Base-by-base conservation (phyloP, 2,113 vertebrate genomes). In the Willisornis vidua region DNA sequence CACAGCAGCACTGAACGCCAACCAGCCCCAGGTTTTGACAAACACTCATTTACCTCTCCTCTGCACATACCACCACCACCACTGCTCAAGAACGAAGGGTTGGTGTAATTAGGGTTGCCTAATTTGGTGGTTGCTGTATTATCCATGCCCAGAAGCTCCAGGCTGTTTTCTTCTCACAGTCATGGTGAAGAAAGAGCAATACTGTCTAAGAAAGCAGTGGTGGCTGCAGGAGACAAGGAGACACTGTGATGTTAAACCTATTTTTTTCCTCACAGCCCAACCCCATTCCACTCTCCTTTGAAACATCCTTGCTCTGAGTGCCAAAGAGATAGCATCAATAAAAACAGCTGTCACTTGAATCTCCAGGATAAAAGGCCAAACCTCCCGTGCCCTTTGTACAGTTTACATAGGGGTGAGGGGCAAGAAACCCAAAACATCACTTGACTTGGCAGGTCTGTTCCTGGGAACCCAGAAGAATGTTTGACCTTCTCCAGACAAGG, bases 291-390 rank as follows among this genome's bases (percentile, higher is more conserved):
- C 76, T 90, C 58, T 75, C 68, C 76, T 93, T 81, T 7, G 20
- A 94, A 95, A 81, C 65, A 83, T 75, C 73, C 65, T 80, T 88
- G 65, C 65, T 81, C 76, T 81, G 65, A 78, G 85, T 76, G 59
- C 78, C 28, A 24, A 35, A 90, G 83, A 86, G 88, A 95, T 86
- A 96, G 12, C 48, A 96, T 90, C 90, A 89, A 57, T 46, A 94
- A 83, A 95, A 93, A 70, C 59, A 96, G 51, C 63, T 74, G 35
- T 71, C 3, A 2, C 72, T 74, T 20, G 13, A 82, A 70, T 58
- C 51, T 91, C 85, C 26, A 0, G 2, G 57, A 93, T 71, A 72
- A 95, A 85, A 89, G 62, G 48, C 57, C 66, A 76, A 93, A 67
- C 61, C 89, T 89, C 66, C 65, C 9, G 0, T 83, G 74, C 45